phyloP scores from a whole-genome alignment of 2,113 vertebrate genomes.

The Sialia sialis region DNA sequence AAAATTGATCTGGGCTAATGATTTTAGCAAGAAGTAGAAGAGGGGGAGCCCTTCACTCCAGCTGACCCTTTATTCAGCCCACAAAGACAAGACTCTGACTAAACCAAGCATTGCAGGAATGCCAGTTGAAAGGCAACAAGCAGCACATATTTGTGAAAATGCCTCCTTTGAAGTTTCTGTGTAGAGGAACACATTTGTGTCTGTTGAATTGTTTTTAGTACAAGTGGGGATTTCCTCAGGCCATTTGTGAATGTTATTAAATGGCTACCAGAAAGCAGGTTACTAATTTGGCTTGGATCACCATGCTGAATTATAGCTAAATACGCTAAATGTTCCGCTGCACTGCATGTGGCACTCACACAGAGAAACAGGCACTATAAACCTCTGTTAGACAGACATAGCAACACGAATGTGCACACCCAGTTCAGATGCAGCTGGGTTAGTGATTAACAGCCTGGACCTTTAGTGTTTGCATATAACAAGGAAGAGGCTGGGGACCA shows the following conservation, averaged over 20 bases:
- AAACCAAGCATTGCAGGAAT: neutral
- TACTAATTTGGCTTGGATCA: slow-evolving; percentile 29
- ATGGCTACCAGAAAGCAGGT: slow-evolving; percentile 24
- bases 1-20: neutral
- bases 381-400: rapidly evolving
- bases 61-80: neutral
- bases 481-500: neutral
- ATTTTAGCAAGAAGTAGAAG: neutral
- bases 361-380: neutral
- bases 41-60: neutral
- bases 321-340: neutral
- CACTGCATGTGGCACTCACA: neutral
- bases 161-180: neutral
- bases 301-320: slow-evolving; percentile 1
- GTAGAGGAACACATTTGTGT: neutral
- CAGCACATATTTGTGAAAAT: neutral
- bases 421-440: neutral
- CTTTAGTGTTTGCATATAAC: neutral
- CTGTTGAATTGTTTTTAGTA: neutral
- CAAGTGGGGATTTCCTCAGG: slow-evolving; percentile 4
- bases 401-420: neutral
- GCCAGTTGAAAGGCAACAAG: neutral
- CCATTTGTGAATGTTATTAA: slow-evolving; percentile 39
- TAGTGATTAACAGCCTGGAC: neutral
- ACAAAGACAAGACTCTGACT: neutral